Percentiles rank a stretch among this genome's conserved stretches.
Evolutionary conservation across 2,888 invertebrate genomes (phyloP).

Genomic region (Temnothorax unifasciatus): DNA sequence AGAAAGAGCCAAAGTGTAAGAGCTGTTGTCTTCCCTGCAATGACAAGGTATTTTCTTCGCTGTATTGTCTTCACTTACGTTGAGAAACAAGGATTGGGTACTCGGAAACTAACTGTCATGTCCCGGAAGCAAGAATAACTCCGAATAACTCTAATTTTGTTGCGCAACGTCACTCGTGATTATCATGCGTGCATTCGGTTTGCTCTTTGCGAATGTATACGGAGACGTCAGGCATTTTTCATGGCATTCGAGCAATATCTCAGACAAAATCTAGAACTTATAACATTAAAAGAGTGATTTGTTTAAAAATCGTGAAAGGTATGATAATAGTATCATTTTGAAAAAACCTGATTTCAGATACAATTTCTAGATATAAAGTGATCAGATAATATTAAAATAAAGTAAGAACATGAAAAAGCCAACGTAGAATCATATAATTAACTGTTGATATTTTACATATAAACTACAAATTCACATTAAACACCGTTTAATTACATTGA

Average conservation of each 20-base stretch:
- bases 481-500: not conserved
- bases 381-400: not conserved
- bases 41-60: not conserved
- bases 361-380: not conserved
- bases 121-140: conserved; percentile 42
- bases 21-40: not conserved
- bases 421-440: not conserved
- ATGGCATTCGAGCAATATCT: not conserved
- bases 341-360: not conserved
- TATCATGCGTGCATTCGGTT: conserved; percentile 6
- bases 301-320: not conserved
- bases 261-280: not conserved
- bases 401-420: not conserved
- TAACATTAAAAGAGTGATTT: not conserved
- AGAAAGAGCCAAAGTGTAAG: not conserved
- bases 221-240: not conserved
- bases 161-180: conserved; percentile 33
- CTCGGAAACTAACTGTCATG: conserved; percentile 31
- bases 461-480: not conserved
- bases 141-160: conserved; percentile 49
- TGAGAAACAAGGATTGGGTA: conserved; percentile 17
- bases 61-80: not conserved
- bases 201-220: not conserved
- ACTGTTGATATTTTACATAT: not conserved
- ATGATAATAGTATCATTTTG: not conserved